A percentile compares a stretch with the other conserved stretches of the same genome.
Evolutionary conservation across 2,113 vertebrate genomes (phyloP).

Genomic region (Bagarius yarrelli): DNA sequence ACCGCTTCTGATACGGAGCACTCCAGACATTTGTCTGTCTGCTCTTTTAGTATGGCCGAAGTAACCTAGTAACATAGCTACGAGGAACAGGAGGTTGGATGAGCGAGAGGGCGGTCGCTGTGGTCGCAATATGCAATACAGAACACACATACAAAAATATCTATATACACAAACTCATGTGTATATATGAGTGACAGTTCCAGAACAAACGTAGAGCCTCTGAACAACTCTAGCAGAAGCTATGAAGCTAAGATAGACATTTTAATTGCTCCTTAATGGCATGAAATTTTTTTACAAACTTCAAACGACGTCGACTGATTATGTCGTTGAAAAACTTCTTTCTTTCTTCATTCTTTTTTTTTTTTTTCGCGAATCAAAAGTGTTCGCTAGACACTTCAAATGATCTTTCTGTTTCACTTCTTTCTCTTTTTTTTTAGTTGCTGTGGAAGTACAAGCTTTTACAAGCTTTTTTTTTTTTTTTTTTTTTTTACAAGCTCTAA

Average conservation of each 20-base stretch:
- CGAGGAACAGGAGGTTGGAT: slow-evolving; percentile 22
- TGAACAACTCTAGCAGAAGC: slow-evolving; percentile 10
- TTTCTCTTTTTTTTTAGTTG: slow-evolving; percentile 53
- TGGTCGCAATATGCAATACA: slow-evolving; percentile 54
- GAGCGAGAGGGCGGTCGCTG: slow-evolving; percentile 13
- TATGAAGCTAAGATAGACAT: background rate
- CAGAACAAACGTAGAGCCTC: background rate
- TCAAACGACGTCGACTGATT: background rate
- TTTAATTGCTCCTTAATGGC: slow-evolving; percentile 27
- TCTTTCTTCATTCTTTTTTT: slow-evolving; percentile 53
- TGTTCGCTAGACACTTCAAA: slow-evolving; percentile 73
- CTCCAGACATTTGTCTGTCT: background rate
- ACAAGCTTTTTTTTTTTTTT: slow-evolving; percentile 56
- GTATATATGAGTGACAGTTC: background rate
- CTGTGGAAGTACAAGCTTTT: slow-evolving; percentile 57
- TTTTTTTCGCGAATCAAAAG: slow-evolving; percentile 51
- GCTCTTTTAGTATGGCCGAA: slow-evolving; percentile 33
- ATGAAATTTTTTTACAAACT: slow-evolving; percentile 28
- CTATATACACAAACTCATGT: slow-evolving; percentile 13
- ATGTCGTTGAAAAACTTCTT: slow-evolving; percentile 12
- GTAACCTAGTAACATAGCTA: slow-evolving; percentile 29
- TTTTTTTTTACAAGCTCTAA: slow-evolving; percentile 67
- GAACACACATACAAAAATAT: slow-evolving; percentile 21
- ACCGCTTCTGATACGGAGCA: slow-evolving; percentile 39
- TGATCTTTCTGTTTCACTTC: slow-evolving; percentile 57